A percentile compares a stretch with the other conserved stretches of the same genome.
Evolutionary conservation across 2,113 vertebrate genomes (phyloP).

Genomic region (Acinonyx jubatus): DNA sequence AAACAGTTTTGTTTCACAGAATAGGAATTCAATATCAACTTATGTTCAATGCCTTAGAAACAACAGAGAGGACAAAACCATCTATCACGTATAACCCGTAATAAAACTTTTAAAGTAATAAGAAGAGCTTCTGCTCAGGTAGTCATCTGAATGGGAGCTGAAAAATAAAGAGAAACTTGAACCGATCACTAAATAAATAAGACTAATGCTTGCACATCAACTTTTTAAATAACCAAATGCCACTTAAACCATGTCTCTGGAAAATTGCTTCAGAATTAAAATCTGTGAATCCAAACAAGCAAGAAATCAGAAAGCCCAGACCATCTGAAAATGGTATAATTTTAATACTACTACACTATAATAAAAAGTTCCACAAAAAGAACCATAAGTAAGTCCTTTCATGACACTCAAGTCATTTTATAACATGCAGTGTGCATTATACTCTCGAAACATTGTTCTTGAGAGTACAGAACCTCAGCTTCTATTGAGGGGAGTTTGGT

Average conservation of each 20-base stretch:
- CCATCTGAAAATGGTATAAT: background rate
- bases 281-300: background rate
- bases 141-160: slow-evolving; percentile 35
- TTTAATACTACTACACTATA: background rate
- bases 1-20: slow-evolving; percentile 52
- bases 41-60: slow-evolving; percentile 71
- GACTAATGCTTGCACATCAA: background rate
- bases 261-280: slow-evolving; percentile 18
- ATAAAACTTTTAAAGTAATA: slow-evolving; percentile 15
- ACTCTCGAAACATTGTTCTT: background rate
- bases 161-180: slow-evolving; percentile 37
- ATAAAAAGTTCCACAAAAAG: background rate
- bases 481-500: background rate
- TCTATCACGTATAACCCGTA: slow-evolving; percentile 29
- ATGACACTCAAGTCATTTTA: background rate
- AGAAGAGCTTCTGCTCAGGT: background rate
- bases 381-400: background rate
- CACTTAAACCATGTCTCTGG: background rate
- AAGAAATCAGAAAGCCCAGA: background rate
- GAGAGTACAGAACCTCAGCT: background rate
- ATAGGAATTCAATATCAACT: slow-evolving; percentile 53
- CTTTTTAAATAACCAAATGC: background rate
- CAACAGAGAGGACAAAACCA: slow-evolving; percentile 44
- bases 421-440: background rate
- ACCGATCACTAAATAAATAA: background rate